Base-by-base conservation (phyloP, 2,797 vertebrate genomes). In the Halcyon smyrnensis region DNA sequence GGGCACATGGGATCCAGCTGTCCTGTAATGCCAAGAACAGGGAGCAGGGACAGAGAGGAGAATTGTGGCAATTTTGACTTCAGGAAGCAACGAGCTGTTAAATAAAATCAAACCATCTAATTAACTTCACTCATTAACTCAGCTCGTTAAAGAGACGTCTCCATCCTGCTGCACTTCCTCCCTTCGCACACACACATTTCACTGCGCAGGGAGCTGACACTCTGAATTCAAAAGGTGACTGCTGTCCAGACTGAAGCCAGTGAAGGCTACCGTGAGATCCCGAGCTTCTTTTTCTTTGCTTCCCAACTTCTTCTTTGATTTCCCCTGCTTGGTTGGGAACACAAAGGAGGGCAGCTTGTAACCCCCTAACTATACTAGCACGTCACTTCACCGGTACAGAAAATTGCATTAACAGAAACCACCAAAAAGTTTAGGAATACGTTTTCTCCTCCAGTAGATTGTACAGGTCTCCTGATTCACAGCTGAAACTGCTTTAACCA, bases 291-390 rank as follows among this genome's bases (percentile, higher is more conserved):
- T 19, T 54, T 70, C 34, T 60, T 76, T 34, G 21, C 56, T 56
- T 16, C n/a, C 9, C 39, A 56, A 5, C 41, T 62, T 16, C 46
- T 67, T 43, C 46, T 67, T 43, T 37, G 12, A 36, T 67, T 64
- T 71, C 43, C 28, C 20, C 41, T 12, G 19, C 41, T 43, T 82
- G 37, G 10, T 0, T 24, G 12, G 34, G 32, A 60, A 36, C 21
- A 51, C 1, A 1, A 41, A 48, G 53, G 19, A 54, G 53, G 20
- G 0, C 2, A 87, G 36, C 0, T 0, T 17, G 21, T 30, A 64
- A 37, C 30, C 60, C 50, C 32, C 18, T 0, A n/a, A n/a, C 15
- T 41, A 59, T 1, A 53, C 6, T 4, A 51, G 50, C 41, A 68
- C 36, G 17, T n/a, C 27, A 16, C 41, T 65, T 18, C 36, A 32